Evolutionary conservation across 2,888 invertebrate genomes (phyloP), one percentile per base, ranked within the genome.

Genomic region (Amblyjoppa proteus): DNA sequence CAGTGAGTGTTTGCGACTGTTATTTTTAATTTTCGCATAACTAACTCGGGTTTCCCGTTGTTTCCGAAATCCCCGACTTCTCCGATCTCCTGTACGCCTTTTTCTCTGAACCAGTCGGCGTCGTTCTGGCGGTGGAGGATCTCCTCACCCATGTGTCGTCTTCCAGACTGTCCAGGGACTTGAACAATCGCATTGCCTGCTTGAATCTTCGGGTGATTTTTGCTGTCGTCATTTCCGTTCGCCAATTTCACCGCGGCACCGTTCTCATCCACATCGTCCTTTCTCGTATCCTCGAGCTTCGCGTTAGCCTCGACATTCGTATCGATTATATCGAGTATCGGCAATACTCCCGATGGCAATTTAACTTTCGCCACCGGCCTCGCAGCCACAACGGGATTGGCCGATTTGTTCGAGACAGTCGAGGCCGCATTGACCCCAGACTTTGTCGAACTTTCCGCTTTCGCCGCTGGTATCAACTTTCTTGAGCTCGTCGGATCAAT

Each of bases 61-160:
- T 92, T 90, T 89, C 93, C 93, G 3, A 90, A 90, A 75, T 92
- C 93, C 2, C 31, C 64, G 3, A 64, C 34, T 9, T 94, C 94
- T 2, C 94, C 94, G 58, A 94, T 89, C 86, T 94, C 94, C 64
- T 94, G 94, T 49, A 93, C 90, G 9, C 93, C 93, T 64, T 89
- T 87, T 16, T 89, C 90, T 70, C 89, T 89, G 74, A 90, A 88
- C 91, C 90, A 90, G 64, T 84, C 81, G 2, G 88, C 86, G 66
- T 90, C 90, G 31, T 87, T 87, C 51, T 88, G 84, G 11, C 87
- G 83, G 28, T 89, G 89, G 4, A 88, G 80, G 20, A 88, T 81
- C 38, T 90, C 90, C 31, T 91, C 91, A 0, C 88, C 92, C 3
- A 83, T 71, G n/a, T 89, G 90, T 58, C 88, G 78, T 34, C 69